Base-by-base conservation (phyloP, 2,888 invertebrate genomes). In the Cyrtodaria siliqua region DNA sequence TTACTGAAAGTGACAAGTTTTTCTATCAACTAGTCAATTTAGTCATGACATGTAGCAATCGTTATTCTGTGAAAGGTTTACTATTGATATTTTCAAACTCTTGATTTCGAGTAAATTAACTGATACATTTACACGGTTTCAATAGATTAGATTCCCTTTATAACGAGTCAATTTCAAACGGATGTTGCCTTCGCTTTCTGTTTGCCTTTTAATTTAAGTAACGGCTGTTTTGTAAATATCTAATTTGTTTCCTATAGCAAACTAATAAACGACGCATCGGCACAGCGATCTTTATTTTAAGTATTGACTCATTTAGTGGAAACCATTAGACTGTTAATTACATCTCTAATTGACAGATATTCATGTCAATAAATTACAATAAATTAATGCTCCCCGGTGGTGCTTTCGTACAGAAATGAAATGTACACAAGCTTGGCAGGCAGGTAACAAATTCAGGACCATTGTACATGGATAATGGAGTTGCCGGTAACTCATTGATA, bases 241-340 rank as follows among this genome's bases (percentile, higher is more conserved):
- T 55, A 57, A 71, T 71, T 71, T 71, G 55, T 71, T 71, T 71
- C 57, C 63, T 63, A 57, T 63, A 57, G 57, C 52, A 42, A 71
- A 63, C 71, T 57, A 64, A 71, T 63, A 63, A 18, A 47, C 55
- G 50, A 47, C 38, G 71, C 71, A 64, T 71, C 63, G 24, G 50
- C 42, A 20, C 26, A 57, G 27, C 27, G 42, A 60, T 60, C 67
- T 73, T n/a, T 64, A 56, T 56, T 56, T 64, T 53, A 66, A 70
- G 59, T 70, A 71, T 77, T 71, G 77, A 62, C 68, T 57, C 47
- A 67, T 71, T 71, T 71, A 71, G 53, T 63, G 53, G 75, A 68
- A 72, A 64, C 72, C 75, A 80, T 80, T 80, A 72, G 57, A 44
- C 52, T 47, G 56, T 55, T 80, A 80, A 80, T 80, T 75, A 80